Evolutionary conservation across 2,113 vertebrate species (phyloP), one percentile per base, ranked within the genome.

Genomic region (Brachyhypopomus occidentalis): DNA sequence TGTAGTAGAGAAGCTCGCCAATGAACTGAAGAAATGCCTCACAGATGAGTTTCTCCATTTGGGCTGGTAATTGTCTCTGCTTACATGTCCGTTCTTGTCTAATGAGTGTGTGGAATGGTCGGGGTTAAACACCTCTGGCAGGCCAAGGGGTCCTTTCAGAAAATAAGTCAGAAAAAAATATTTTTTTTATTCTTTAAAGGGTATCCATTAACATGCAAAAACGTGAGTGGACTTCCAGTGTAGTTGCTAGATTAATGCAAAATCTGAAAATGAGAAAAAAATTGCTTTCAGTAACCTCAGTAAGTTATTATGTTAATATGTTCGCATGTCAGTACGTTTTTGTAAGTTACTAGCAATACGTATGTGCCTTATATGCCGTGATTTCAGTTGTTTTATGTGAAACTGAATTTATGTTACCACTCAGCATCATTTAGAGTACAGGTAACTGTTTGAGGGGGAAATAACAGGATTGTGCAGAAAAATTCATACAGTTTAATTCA

Each of bases 381-480:
- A 83, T 16, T 52, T 3, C 22, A 76, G 30, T 59, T 72, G 78
- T 72, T 77, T 81, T 73, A 79, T 77, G 48, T 34, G 25, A 66
- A 72, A 17, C 36, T 16, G 16, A 4, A 79, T 79, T n/a, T n/a
- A n/a, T 27, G 52, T 52, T 66, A 20, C 75, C 76, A 23, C 38
- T 80, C 48, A 72, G 25, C 22, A 58, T 79, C 76, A 79, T 41
- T 76, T 75, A 52, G 20, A 41, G 41, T 41, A 72, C 8, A 16
- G 55, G 59, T 27, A 58, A 75, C 55, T 80, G 78, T 64, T 27
- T 9, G 59, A 38, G 30, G 34, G 17, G 9, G 83, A 74, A 82
- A 66, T 72, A 60, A 87, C 88, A 82, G 86, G 56, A 86, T 71
- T 75, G 77, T 56, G 71, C 85, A 86, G 86, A 81, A 80, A 78